Conservation (phyloP, 2,113 vertebrate species). For the Phodopus roborovskii region DNA sequence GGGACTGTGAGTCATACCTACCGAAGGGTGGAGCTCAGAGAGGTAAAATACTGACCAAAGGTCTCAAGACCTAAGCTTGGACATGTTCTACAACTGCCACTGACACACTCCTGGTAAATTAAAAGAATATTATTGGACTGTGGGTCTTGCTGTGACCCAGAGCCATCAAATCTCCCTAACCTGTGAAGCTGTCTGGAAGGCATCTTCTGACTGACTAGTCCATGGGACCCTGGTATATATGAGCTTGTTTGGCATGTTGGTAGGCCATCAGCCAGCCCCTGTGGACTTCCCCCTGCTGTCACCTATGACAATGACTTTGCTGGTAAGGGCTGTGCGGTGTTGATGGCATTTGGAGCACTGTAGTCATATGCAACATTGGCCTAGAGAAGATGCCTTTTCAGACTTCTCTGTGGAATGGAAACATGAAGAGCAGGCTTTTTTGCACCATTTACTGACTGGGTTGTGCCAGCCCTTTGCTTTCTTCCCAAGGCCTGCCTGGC, state of each 20-base stretch:
- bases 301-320: background rate
- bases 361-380: background rate
- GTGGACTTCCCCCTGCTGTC: background rate
- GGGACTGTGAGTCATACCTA: background rate
- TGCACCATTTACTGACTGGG: background rate
- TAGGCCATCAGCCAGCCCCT: fast-evolving
- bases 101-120: background rate
- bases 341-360: background rate
- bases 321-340: background rate
- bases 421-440: background rate
- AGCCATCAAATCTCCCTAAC: background rate
- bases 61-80: background rate
- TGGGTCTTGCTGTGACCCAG: background rate
- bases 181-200: no score
- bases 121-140: background rate
- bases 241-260: background rate
- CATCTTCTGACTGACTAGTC: background rate
- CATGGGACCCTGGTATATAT: background rate
- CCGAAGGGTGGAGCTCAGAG: background rate
- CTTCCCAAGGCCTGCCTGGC: background rate
- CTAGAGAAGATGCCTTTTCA: background rate
- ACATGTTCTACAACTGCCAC: no score
- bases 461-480: background rate
- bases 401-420: background rate
- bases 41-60: background rate